These are phyloP conservation scores for Bos taurus DNA, from an alignment of 2,113 vertebrate species.

Conservation along the genomic window ARS-UCD2.0 NC_037349.1:30268001-30268500, in stretches of 20 bases:
- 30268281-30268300: neutral
- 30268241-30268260: slow-evolving; percentile 39
- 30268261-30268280: slow-evolving; percentile 56
- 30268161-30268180: slow-evolving; percentile 70
- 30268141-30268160: slow-evolving; percentile 75
- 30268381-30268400: slow-evolving; percentile 16
- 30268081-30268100: slow-evolving; percentile 70
- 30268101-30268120: slow-evolving; percentile 70
- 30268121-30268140: slow-evolving; percentile 72
- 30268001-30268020: neutral
- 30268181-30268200: slow-evolving; percentile 72
- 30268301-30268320: neutral
- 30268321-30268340: neutral
- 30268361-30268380: neutral
- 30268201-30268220: slow-evolving; percentile 69
- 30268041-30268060: slow-evolving; percentile 48
- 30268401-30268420: neutral
- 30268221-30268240: slow-evolving; percentile 55
- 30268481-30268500: slow-evolving; percentile 54
- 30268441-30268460: slow-evolving; percentile 45
- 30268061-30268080: slow-evolving; percentile 62
- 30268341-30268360: neutral
- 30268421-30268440: neutral
- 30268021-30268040: slow-evolving; percentile 35
- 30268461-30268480: slow-evolving; percentile 50